Percentiles rank a stretch among this genome's conserved stretches.
These are phyloP conservation scores for Drosophila hamatofila DNA, from an alignment of 2,888 invertebrate genomes.

Conservation along the genomic window DNA sequence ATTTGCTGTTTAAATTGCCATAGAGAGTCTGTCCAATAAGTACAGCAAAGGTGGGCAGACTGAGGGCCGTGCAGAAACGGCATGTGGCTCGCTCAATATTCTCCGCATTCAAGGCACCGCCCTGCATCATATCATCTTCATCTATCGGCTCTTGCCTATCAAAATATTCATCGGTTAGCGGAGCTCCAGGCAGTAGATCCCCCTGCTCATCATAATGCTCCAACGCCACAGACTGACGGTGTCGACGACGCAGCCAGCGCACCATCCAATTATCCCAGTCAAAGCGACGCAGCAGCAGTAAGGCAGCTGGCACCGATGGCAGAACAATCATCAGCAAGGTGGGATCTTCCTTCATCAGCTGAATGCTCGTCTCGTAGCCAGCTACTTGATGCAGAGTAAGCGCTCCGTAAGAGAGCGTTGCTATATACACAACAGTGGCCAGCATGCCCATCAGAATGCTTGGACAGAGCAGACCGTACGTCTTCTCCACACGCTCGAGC, in stretches of 20 bases:
- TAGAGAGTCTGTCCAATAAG: conserved; percentile 50
- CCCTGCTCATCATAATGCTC: conserved; percentile 41
- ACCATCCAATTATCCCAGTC: conserved; percentile 57
- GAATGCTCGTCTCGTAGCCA: conserved; percentile 42
- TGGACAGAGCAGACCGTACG: conserved; percentile 48
- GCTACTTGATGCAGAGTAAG: conserved; percentile 54
- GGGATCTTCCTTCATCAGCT: conserved; percentile 55
- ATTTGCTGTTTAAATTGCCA: conserved; percentile 24
- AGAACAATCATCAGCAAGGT: conserved; percentile 55
- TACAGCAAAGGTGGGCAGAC: conserved; percentile 58
- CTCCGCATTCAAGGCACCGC: conserved; percentile 15
- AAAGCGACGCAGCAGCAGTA: conserved; percentile 47
- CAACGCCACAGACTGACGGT: conserved; percentile 9
- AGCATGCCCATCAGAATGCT: conserved; percentile 51
- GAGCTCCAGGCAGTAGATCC: conserved; percentile 58
- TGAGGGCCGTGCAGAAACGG: conserved; percentile 54
- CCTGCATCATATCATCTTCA: conserved; percentile 26
- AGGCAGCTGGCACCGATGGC: conserved; percentile 51
- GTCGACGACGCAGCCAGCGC: conserved; percentile 44
- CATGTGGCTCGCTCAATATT: conserved; percentile 39
- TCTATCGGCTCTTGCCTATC: conserved; percentile 37
- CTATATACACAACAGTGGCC: conserved; percentile 53
- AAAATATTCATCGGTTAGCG: conserved; percentile 58
- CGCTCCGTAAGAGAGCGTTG: conserved; percentile 52
- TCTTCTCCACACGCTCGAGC: conserved; percentile 44